Percentiles rank a stretch among this genome's conserved stretches.
Conservation (phyloP, 2,888 invertebrate genomes). For the Cryptocephalus moraei region DNA sequence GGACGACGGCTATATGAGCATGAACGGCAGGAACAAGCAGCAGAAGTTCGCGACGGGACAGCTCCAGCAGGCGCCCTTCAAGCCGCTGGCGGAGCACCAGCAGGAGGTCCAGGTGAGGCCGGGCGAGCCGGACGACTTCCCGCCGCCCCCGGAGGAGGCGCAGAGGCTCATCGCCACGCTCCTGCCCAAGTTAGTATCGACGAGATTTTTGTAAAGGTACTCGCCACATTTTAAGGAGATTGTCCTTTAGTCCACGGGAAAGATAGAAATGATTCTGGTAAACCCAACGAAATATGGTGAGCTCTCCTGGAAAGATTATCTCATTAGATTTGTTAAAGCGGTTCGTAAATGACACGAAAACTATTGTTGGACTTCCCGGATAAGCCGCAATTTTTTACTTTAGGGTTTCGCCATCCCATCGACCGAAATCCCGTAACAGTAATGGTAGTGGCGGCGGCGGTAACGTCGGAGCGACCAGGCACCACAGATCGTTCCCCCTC, state of each 20-base stretch:
- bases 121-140: slow-evolving; percentile 43
- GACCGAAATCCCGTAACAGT: slow-evolving; percentile 47
- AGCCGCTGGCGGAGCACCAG: slow-evolving; percentile 48
- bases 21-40: slow-evolving; percentile 66
- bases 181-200: slow-evolving; percentile 54
- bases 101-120: slow-evolving; percentile 22
- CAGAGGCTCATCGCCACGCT: slow-evolving; percentile 65
- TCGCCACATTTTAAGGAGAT: too few relatives aligned
- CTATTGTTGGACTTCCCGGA: too few relatives aligned
- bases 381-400: slow-evolving; percentile 5
- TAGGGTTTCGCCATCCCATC: slow-evolving; percentile 64
- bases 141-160: slow-evolving; percentile 69
- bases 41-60: slow-evolving; percentile 16
- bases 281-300: too few relatives aligned
- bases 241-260: too few relatives aligned
- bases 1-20: slow-evolving; percentile 88
- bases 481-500: slow-evolving; percentile 29
- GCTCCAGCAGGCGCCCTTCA: slow-evolving; percentile 52
- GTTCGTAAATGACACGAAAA: too few relatives aligned
- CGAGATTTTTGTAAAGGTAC: too few relatives aligned
- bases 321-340: too few relatives aligned
- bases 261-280: too few relatives aligned
- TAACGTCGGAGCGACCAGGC: slow-evolving; percentile 26
- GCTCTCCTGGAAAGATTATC: too few relatives aligned
- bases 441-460: slow-evolving; percentile 17